These are phyloP conservation scores for Cantharis lateralis DNA, from an alignment of 2,888 invertebrate species.

Conservation along the genomic window DNA sequence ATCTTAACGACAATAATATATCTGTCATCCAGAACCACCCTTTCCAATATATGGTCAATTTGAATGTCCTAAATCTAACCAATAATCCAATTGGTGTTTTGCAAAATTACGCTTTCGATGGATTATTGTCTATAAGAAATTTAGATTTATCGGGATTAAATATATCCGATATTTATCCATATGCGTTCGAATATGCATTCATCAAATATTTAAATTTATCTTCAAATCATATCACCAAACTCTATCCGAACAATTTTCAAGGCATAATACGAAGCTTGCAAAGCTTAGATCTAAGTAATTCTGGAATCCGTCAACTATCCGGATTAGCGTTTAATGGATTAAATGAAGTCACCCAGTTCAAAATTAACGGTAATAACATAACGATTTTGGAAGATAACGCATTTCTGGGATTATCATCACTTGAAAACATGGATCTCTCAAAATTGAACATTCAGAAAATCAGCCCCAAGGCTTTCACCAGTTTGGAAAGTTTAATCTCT, in stretches of 20 bases:
- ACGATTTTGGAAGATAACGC: not conserved
- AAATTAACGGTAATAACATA: not conserved
- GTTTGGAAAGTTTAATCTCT: not conserved
- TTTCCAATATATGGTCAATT: not conserved
- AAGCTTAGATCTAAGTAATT: not conserved
- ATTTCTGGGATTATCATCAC: not conserved
- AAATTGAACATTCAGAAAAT: not conserved
- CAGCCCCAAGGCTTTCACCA: not conserved
- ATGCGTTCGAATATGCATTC: not conserved
- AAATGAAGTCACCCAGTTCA: not conserved
- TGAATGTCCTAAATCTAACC: not conserved
- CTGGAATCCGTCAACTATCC: not conserved
- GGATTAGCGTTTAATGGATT: not conserved
- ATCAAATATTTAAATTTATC: not conserved
- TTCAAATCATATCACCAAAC: not conserved
- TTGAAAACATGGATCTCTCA: not conserved
- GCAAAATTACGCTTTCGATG: not conserved
- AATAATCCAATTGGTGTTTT: not conserved
- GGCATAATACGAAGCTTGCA: fast-evolving
- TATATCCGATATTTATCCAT: not conserved
- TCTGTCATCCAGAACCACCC: not conserved
- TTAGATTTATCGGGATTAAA: not conserved
- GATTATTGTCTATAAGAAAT: not conserved
- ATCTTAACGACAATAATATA: not conserved
- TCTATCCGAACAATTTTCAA: not conserved